Base-by-base conservation (phyloP, 2,888 invertebrate genomes). In the Sipunculus nudus region DNA sequence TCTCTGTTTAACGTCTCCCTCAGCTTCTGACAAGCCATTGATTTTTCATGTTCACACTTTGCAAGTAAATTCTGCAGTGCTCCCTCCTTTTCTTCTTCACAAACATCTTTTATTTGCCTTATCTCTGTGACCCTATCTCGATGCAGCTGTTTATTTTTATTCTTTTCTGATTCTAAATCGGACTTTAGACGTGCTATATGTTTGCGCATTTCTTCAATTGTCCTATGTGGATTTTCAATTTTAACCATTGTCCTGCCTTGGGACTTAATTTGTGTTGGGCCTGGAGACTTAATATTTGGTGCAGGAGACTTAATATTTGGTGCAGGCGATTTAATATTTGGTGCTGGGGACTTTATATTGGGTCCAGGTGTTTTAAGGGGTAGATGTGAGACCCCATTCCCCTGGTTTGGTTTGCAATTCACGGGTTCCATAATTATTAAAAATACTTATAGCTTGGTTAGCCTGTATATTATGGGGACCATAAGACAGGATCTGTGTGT, bases 111-210 rank as follows among this genome's bases (percentile, higher is more conserved):
- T 40, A 77, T 47, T 31, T 74, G 69, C 50, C 68, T 68, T 10
- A 77, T 68, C 53, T 79, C 79, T 10, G 68, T 63, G 4, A 73
- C 69, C 59, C 75, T 77, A 53, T 79, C 79, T 38, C 74, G 70
- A 53, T 77, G 73, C 46, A 68, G 54, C 54, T 78, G 76, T 43
- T 72, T 69, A 53, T 64, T 67, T 48, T 70, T 72, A n/a, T 67
- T 65, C 28, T 71, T 75, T 60, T 79, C 78, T 21, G 71, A 54
- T 49, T 78, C 78, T 29, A 79, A 63, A 50, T 79, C 79, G 52
- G 70, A 26, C 38, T 63, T 63, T 19, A 63, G 32, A 25, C 56
- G 59, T 21, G 59, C 59, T n/a, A 63, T 56, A 28, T 59, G 59
- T 41, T 50, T 40, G 10, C 59, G 26, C 63, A 63, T 63, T 23